Base-by-base conservation (phyloP, 2,797 vertebrate species). In the Huso huso region DNA sequence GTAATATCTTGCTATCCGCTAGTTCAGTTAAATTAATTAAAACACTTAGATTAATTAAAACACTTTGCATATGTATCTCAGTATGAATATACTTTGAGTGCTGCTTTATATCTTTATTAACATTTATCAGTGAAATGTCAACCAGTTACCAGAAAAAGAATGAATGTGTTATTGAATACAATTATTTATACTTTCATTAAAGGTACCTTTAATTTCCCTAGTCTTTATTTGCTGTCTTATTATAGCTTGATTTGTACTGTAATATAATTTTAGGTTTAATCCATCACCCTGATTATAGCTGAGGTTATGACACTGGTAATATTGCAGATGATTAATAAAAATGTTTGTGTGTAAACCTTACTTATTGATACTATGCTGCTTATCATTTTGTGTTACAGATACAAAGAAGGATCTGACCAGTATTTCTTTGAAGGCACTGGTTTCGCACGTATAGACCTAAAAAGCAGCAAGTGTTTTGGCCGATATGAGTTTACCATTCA, bases 371-470 rank as follows among this genome's bases (percentile, higher is more conserved):
- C 18, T 18, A 18, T 18, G 18, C 18, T 18, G 18, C 18, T 18
- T 18, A 18, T 18, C 18, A 18, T 58, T 58, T n/a, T 58, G 55
- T 58, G 8, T 0, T 70, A 18, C 65, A 91, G 90, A 66, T 79
- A 84, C 51, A 49, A 74, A 8, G 23, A 50, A 6, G 67, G 61
- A 2, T 0, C 6, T 6, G 69, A 70, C 1, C 53, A 67, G 0
- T 4, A 74, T 0, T 88, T 72, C 79, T 87, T 68, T 49, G 78
- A 91, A 67, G 90, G 90, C 73, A 83, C 78, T 0, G 90, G 89
- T 70, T 90, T 83, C 23, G 76, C 74, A 51, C 86, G 69, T 78
- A 48, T 82, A 9, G 0, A 2, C 0, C 55, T 82, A 0, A 72
- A 68, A 13, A 18, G 18, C 18, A 3, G 7, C 8, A 55, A 66